phyloP scores from a whole-genome alignment of 1,140 invertebrate species.

The Hylyphantes graminicola region DNA sequence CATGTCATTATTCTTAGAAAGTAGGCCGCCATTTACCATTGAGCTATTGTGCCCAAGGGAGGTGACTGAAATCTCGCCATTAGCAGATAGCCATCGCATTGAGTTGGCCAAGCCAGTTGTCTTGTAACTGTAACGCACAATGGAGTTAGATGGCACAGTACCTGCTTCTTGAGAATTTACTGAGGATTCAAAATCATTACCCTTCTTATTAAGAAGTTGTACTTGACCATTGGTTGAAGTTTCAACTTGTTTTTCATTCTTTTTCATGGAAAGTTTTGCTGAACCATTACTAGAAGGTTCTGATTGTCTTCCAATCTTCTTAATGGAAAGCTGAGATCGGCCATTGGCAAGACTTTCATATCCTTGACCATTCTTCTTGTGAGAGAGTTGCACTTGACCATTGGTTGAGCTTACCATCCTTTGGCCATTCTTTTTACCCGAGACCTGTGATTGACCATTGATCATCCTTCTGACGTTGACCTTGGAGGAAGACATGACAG shows the following conservation, averaged over 20 bases:
- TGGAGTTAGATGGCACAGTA: background rate
- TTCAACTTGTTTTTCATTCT: conserved; percentile 4
- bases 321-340: background rate
- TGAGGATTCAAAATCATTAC: background rate
- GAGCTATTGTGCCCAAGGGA: background rate
- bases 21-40: background rate
- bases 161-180: conserved; percentile 24
- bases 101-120: background rate
- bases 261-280: background rate
- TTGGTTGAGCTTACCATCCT: background rate
- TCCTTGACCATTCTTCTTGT: no score
- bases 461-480: no score
- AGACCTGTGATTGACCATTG: no score
- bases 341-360: no score
- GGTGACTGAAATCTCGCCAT: background rate
- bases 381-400: no score
- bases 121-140: background rate
- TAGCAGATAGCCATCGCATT: background rate
- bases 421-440: no score
- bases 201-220: background rate
- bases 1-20: background rate
- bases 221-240: background rate
- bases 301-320: background rate
- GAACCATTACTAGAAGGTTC: background rate
- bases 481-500: background rate